phyloP scores from a whole-genome alignment of 2,113 vertebrate species.

The Ptychochromis oligacanthus region DNA sequence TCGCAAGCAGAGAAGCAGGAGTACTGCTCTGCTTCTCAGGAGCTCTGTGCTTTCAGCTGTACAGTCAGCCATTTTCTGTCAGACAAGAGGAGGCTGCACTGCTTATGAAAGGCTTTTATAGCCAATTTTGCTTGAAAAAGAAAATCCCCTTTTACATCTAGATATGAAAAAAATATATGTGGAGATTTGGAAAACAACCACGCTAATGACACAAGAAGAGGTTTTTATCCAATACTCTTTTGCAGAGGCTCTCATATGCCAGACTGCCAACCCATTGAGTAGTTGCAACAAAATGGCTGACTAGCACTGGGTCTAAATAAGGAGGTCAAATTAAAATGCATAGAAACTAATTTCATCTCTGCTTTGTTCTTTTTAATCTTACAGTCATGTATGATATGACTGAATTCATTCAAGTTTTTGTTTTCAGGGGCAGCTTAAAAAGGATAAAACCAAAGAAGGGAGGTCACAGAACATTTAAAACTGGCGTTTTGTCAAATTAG shows the following conservation, averaged over 20 bases:
- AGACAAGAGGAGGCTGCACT: slow-evolving; percentile 34
- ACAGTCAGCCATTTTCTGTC: slow-evolving; percentile 66
- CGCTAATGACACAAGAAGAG: not conserved
- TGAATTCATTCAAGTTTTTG: not conserved
- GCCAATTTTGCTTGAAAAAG: not conserved
- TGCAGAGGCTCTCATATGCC: not conserved
- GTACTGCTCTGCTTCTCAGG: slow-evolving; percentile 25
- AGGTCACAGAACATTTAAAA: not conserved
- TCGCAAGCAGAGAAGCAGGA: slow-evolving; percentile 3
- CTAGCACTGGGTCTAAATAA: not conserved
- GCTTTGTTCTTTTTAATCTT: not conserved
- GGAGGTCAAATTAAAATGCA: not conserved
- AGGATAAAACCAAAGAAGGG: not conserved
- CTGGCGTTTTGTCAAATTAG: not conserved
- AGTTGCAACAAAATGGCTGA: slow-evolving; percentile 56
- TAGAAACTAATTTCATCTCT: not conserved
- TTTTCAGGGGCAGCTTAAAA: not conserved
- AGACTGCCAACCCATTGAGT: slow-evolving; percentile 8
- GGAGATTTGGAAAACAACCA: not conserved
- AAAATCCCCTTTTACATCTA: not conserved
- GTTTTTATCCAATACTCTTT: not conserved
- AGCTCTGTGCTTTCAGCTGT: slow-evolving; percentile 44
- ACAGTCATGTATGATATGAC: not conserved
- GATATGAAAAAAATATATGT: not conserved
- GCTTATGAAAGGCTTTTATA: not conserved